These are phyloP conservation scores for Gymnobelideus leadbeateri DNA, from an alignment of 2,113 vertebrate species.

Conservation along the genomic window DNA sequence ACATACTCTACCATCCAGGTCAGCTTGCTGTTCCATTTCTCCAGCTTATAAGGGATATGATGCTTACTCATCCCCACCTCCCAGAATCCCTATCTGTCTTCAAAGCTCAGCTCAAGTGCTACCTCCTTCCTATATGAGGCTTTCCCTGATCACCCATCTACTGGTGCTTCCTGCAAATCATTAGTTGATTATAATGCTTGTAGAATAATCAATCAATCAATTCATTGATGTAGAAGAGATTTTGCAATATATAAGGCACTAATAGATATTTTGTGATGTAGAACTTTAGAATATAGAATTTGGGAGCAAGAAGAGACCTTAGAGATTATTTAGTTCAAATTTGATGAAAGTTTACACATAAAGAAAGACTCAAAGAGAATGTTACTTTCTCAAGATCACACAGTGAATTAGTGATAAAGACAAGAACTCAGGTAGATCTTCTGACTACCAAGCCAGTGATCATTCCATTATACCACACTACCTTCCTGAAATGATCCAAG, in stretches of 20 bases:
- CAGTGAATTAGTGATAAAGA: neutral
- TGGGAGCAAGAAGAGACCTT: neutral
- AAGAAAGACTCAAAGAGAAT: neutral
- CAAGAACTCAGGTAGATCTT: neutral
- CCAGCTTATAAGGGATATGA: neutral
- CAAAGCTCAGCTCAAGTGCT: neutral
- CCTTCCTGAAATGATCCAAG: neutral
- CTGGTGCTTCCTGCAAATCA: neutral
- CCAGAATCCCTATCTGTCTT: neutral
- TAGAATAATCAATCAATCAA: neutral
- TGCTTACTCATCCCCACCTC: neutral
- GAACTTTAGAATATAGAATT: neutral
- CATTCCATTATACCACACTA: neutral
- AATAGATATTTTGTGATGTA: neutral
- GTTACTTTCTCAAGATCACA: neutral
- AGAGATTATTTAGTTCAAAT: neutral
- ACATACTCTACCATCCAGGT: neutral
- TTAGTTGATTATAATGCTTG: neutral
- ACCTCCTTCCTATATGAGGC: neutral
- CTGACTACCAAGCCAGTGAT: neutral
- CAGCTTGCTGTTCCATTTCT: neutral
- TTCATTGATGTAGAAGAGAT: neutral
- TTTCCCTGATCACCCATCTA: neutral
- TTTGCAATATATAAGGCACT: neutral
- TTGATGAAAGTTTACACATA: neutral